Base-by-base conservation (phyloP, 2,113 vertebrate genomes). In the Erythrocercus mccallii region DNA sequence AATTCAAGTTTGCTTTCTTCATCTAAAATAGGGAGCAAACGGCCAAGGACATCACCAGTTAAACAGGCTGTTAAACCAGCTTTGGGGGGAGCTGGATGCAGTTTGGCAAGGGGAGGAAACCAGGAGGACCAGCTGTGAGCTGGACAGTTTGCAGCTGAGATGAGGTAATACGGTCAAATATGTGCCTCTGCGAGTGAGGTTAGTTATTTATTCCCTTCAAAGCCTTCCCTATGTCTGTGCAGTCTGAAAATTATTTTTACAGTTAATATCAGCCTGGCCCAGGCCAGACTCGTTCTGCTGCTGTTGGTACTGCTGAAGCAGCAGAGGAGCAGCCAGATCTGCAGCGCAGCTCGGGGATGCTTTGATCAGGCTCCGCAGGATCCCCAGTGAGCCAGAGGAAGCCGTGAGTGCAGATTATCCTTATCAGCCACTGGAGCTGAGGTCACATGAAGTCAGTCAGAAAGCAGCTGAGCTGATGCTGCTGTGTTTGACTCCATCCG, bases 91-190 rank as follows among this genome's bases (percentile, higher is more conserved):
- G 88, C 65, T 94, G 95, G 84, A 70, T 80, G 57, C 38, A 64
- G 31, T 73, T 94, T 61, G 94, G 79, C 61, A 84, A 84, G 69
- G 81, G 81, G 88, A 92, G 92, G 86, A 65, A 90, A 88, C 81
- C 74, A 73, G 58, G 27, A 87, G 58, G 81, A 53, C 21, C 95
- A 96, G 92, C 93, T 97, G 94, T 37, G 74, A 88, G 84, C 82
- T 72, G 90, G 93, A 90, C 79, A 79, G 71, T 86, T 78, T 94
- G 88, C 65, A 71, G 77, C 71, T n/a, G 64, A 90, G 95, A 84
- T 97, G 96, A 97, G 85, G 92, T 96, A 96, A 96, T 96, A 65
- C 3, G 30, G 87, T 84, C 69, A 95, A 87, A 66, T 70, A 94
- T 69, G 88, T 45, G 86, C 35, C 84, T 96, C 61, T 90, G 77